Percentiles rank a stretch among this genome's conserved stretches.
phyloP scores from a whole-genome alignment of 2,888 invertebrate genomes.

The Chironomus riparius region DNA sequence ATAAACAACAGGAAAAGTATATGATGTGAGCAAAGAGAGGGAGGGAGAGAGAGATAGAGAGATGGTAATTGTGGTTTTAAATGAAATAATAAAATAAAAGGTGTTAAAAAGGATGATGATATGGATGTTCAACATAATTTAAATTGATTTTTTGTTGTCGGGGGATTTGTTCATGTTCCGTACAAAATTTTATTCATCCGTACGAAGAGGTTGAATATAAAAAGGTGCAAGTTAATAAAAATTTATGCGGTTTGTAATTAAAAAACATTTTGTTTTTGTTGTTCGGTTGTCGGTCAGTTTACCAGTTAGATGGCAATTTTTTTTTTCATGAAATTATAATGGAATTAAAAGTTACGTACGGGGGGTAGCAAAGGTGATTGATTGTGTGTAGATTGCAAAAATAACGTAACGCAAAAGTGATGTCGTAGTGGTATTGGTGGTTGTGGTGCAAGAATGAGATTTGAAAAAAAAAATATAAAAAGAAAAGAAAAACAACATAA shows the following conservation, averaged over 20 bases:
- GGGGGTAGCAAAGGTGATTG: not conserved
- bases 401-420: not conserved
- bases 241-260: not conserved
- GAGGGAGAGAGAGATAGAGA: no score
- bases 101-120: no score
- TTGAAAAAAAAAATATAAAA: not conserved
- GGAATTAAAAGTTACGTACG: not conserved
- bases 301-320: slow-evolving; percentile 4
- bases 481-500: not conserved
- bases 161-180: no score
- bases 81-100: no score
- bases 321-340: not conserved
- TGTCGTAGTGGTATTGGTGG: not conserved
- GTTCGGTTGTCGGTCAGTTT: not conserved
- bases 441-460: not conserved
- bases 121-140: no score
- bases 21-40: no score
- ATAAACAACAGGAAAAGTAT: no score
- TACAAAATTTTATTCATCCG: no score
- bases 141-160: no score
- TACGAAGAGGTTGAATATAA: no score
- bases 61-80: no score
- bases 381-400: not conserved
- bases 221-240: no score
- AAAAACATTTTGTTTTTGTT: not conserved